Base-by-base conservation (phyloP, 2,888 invertebrate species). In the Clepsis dumicolana region DNA sequence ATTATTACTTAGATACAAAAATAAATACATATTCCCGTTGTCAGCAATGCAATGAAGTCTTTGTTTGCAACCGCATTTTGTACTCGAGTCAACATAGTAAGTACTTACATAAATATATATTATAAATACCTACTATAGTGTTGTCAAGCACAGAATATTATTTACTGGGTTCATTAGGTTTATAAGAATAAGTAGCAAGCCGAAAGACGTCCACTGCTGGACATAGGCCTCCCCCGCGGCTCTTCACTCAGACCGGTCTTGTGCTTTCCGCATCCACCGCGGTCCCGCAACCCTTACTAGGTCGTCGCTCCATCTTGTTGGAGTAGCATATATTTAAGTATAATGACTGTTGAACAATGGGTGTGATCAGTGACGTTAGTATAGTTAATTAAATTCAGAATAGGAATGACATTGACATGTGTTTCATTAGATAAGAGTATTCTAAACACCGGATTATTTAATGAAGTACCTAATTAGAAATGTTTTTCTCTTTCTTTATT, bases 341-440 rank as follows among this genome's bases (percentile, higher is more conserved):
- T 10, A 32, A 32, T 24, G 21, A 24, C 5, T 50, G 32, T 56
- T 21, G 21, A 56, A 56, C 56, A 56, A 56, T 21, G 32, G 56
- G 14, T 21, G 18, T 12, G 4, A 12, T 16, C n/a, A 10, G 7
- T 32, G 56, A 32, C 32, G 18, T 29, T 32, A 14, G 7, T 14
- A 21, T 14, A 35, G 35, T 56, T 32, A 35, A 35, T 35, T 24
- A 12, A 56, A 56, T n/a, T n/a, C n/a, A n/a, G n/a, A n/a, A n/a
- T n/a, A n/a, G n/a, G n/a, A n/a, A n/a, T n/a, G n/a, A n/a, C n/a
- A n/a, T n/a, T n/a, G n/a, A n/a, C n/a, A n/a, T n/a, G n/a, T n/a
- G n/a, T n/a, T n/a, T 35, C 35, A 56, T 56, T 21, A 24, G 56
- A 32, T 52, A 52, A 1, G 21, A 10, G 25, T 25, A 52, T 48